phyloP scores from a whole-genome alignment of 1,140 invertebrate genomes.

The Drosophila lacertosa region DNA sequence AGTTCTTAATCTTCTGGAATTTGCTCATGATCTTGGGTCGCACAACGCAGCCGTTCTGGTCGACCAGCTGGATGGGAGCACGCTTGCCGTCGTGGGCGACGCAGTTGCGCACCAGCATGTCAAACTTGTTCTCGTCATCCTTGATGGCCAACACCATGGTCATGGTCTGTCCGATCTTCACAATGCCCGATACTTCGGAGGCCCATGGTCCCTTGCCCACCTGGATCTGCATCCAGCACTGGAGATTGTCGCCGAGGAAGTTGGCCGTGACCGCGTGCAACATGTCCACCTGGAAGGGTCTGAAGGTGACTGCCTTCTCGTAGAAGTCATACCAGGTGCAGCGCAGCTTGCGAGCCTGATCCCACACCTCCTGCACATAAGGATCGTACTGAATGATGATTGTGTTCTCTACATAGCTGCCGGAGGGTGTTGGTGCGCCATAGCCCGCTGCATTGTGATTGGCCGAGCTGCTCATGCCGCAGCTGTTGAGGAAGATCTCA shows the following conservation, averaged over 20 bases:
- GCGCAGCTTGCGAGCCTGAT: constrained; percentile 92
- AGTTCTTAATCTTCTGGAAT: constrained; percentile 98
- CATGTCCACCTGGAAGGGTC: constrained; percentile 97
- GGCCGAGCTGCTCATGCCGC: constrained; percentile 94
- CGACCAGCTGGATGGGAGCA: constrained; percentile 95
- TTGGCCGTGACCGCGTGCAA: constrained; percentile 96
- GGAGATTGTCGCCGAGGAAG: constrained; percentile 96
- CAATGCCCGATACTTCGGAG: constrained; percentile 96
- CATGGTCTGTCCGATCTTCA: constrained; percentile 98
- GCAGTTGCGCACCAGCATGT: constrained; percentile 97
- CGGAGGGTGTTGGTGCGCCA: constrained; percentile 93
- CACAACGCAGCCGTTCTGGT: constrained; percentile 95
- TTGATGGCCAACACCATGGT: constrained; percentile 98
- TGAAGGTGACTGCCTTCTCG: constrained; percentile 96
- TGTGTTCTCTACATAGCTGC: constrained; percentile 97
- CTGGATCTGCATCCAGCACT: constrained; percentile 98
- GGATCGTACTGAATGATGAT: constrained; percentile 98
- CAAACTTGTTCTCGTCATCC: constrained; percentile 97
- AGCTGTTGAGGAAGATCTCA: constrained; percentile 95
- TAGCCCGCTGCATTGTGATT: constrained; percentile 92
- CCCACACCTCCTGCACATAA: constrained; percentile 96
- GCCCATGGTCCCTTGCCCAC: constrained; percentile 97
- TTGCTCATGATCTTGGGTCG: constrained; percentile 97
- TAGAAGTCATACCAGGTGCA: constrained; percentile 98
- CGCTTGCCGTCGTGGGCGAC: constrained; percentile 97